Conservation (phyloP, 2,888 invertebrate genomes). For the Lypha dubia region DNA sequence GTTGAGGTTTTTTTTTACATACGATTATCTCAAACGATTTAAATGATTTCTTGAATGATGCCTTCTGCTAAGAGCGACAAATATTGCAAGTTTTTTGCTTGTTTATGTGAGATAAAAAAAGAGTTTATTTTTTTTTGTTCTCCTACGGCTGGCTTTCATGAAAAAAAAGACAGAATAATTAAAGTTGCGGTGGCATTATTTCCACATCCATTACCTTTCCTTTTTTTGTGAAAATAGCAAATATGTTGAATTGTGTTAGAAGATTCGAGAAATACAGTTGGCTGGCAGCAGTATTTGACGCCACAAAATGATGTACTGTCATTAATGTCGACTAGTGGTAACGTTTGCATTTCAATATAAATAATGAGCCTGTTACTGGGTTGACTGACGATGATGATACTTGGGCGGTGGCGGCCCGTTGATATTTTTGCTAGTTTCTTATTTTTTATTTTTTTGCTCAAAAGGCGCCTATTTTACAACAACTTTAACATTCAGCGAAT, state of each 20-base stretch:
- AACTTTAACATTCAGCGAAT: slow-evolving; percentile 60
- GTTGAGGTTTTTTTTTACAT: too few relatives aligned
- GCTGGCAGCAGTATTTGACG: slow-evolving; percentile 59
- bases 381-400: slow-evolving; percentile 19
- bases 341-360: slow-evolving; percentile 55
- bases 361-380: slow-evolving; percentile 56
- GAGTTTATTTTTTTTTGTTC: too few relatives aligned
- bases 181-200: slow-evolving; percentile 4
- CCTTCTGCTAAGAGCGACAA: too few relatives aligned
- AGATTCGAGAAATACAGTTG: not conserved
- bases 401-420: slow-evolving; percentile 37
- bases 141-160: too few relatives aligned
- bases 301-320: slow-evolving; percentile 63
- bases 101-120: too few relatives aligned
- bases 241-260: not conserved
- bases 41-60: too few relatives aligned
- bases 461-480: slow-evolving; percentile 71
- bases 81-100: too few relatives aligned
- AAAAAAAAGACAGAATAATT: not conserved
- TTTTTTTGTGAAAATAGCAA: not conserved
- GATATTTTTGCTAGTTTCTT: slow-evolving; percentile 34
- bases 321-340: slow-evolving; percentile 32
- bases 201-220: not conserved
- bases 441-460: not conserved
- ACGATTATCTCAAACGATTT: too few relatives aligned